Conservation (phyloP, 2,113 vertebrate genomes). For the Puma concolor region DNA sequence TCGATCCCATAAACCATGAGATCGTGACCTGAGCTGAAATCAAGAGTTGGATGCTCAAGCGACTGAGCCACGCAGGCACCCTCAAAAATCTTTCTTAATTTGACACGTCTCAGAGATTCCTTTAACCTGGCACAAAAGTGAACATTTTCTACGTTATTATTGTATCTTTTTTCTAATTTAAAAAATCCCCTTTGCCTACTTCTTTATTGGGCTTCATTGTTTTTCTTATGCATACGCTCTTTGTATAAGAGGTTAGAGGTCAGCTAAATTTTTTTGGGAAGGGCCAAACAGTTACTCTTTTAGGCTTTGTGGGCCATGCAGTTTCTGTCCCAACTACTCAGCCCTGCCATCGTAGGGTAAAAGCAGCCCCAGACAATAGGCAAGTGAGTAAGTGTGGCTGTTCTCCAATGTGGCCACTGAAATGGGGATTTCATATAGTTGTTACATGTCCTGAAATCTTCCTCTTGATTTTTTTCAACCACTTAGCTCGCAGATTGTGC, state of each 20-base stretch:
- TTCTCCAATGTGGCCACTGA: not conserved
- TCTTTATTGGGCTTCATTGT: slow-evolving; percentile 11
- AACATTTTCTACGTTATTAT: not conserved
- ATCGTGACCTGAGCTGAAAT: no score
- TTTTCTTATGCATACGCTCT: not conserved
- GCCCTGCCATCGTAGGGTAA: no score
- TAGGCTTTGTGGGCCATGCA: not conserved
- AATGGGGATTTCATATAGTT: not conserved
- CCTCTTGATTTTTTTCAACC: not conserved
- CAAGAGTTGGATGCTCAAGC: no score
- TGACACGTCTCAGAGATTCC: not conserved
- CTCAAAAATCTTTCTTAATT: not conserved
- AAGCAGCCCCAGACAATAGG: not conserved
- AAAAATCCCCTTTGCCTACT: not conserved
- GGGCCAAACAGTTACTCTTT: not conserved
- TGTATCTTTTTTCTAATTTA: not conserved
- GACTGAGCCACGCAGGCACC: no score
- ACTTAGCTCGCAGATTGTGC: not conserved
- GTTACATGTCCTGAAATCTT: not conserved
- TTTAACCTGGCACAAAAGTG: not conserved
- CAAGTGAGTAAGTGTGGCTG: not conserved
- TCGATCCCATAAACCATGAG: no score
- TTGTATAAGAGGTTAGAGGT: not conserved
- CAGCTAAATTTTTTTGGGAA: not conserved
- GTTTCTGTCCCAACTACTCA: not conserved